A percentile compares a stretch with the other conserved stretches of the same genome.
These are phyloP conservation scores for Laupala kohalensis DNA, from an alignment of 1,140 invertebrate species.

Conservation along the genomic window DNA sequence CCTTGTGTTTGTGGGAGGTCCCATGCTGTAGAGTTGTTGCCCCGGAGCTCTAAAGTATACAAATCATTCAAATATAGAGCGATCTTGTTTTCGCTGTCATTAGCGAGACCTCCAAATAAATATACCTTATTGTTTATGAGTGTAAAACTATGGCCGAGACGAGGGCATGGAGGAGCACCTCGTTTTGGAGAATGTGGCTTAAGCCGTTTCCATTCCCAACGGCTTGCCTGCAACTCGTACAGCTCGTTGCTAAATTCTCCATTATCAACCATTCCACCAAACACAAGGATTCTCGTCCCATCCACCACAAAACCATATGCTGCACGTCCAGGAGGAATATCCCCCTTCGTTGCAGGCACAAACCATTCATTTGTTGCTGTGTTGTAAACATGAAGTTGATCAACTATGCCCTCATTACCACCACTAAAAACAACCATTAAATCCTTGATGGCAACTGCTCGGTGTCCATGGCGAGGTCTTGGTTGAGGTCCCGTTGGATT, in stretches of 20 bases:
- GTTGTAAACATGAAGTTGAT: conserved; percentile 98
- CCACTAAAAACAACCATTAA: conserved; percentile 99
- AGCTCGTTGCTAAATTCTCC: conserved; percentile 98
- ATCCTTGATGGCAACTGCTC: conserved; percentile 96
- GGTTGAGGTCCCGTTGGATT: conserved; percentile 86
- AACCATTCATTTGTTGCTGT: conserved; percentile 98
- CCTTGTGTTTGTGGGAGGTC: conserved; percentile 14
- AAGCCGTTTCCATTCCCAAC: conserved; percentile 97
- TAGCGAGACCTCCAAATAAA: conserved; percentile 93
- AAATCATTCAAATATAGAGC: conserved; percentile 25
- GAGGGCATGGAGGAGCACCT: conserved; percentile 74
- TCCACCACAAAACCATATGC: conserved; percentile 98
- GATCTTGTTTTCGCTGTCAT: conserved; percentile 83
- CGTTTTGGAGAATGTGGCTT: conserved; percentile 76
- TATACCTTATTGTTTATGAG: conserved; percentile 87
- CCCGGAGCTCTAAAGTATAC: conserved; percentile 24
- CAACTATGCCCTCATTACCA: conserved; percentile 99
- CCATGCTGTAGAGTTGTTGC: conserved; percentile 19
- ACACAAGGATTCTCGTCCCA: conserved; percentile 87
- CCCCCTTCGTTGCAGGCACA: conserved; percentile 90
- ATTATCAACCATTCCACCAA: conserved; percentile 99
- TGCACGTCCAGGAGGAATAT: conserved; percentile 95
- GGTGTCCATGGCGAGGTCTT: conserved; percentile 92
- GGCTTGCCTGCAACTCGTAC: conserved; percentile 88
- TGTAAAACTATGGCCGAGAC: conserved; percentile 95